Conservation (phyloP, 2,888 invertebrate species). For the Lithophane ornitopus region DNA sequence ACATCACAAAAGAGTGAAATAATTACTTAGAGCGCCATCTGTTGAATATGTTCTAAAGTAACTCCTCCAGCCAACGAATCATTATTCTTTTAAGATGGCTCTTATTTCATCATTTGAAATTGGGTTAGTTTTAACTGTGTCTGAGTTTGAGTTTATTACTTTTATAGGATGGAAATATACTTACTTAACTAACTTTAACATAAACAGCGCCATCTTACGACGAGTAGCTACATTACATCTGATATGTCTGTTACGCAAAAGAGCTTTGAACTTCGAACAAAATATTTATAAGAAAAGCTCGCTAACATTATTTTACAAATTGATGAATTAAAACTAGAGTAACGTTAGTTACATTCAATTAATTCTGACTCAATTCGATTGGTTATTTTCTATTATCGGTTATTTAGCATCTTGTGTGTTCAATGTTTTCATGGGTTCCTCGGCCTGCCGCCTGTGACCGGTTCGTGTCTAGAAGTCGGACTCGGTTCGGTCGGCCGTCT, state of each 20-base stretch:
- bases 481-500: conserved; percentile 38
- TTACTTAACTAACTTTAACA: too few species aligned
- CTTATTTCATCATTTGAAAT: neutral
- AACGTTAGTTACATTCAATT: neutral
- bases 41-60: neutral
- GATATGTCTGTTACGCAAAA: conserved; percentile 23
- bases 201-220: conserved; percentile 70
- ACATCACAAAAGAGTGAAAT: neutral
- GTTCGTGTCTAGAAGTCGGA: conserved; percentile 52
- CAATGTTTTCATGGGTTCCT: conserved; percentile 51
- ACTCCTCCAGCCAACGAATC: neutral
- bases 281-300: conserved; percentile 54
- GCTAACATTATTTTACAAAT: neutral
- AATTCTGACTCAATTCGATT: neutral
- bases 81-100: neutral
- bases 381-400: conserved; percentile 5
- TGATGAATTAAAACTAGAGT: conserved; percentile 53
- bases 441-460: conserved; percentile 68
- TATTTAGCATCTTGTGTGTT: conserved; percentile 30
- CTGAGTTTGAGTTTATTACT: too few species aligned
- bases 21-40: conserved; percentile 13
- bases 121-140: neutral
- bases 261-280: conserved; percentile 53
- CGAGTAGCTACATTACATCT: conserved; percentile 68
- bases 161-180: too few species aligned